Evolutionary conservation across 2,113 vertebrate genomes (phyloP).

Genomic region (Aplodontia rufa): DNA sequence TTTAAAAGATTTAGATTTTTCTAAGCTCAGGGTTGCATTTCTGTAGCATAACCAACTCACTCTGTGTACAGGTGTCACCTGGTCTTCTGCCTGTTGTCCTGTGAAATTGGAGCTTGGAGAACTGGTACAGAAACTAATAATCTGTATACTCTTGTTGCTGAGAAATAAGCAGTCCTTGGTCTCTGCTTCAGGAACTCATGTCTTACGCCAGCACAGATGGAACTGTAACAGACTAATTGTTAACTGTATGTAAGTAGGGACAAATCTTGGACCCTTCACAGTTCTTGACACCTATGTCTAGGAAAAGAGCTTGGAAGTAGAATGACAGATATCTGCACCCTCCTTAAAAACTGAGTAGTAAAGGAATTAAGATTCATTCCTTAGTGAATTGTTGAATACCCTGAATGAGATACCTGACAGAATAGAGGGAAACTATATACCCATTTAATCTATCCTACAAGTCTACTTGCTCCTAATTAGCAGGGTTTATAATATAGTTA

Average conservation of each 20-base stretch:
- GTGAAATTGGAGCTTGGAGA: neutral
- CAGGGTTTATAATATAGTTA: neutral
- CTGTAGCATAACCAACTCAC: neutral
- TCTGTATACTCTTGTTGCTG: neutral
- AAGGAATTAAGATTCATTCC: neutral
- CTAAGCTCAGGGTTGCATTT: neutral
- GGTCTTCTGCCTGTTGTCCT: neutral
- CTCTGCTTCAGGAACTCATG: neutral
- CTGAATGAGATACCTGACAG: neutral
- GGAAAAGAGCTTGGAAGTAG: neutral
- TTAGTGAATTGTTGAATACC: neutral
- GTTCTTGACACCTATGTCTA: neutral
- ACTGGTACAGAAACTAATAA: neutral
- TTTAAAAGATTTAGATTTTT: neutral
- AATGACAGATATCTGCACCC: neutral
- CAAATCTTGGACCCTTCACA: neutral
- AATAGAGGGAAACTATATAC: neutral
- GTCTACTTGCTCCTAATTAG: neutral
- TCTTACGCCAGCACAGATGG: neutral
- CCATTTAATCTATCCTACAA: neutral
- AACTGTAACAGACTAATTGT: neutral
- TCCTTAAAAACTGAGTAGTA: neutral
- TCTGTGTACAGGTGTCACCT: neutral
- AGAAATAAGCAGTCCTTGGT: neutral
- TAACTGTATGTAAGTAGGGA: neutral